Evolutionary conservation across 2,113 vertebrate species (phyloP), one percentile per base, ranked within the genome.

Genomic region (Picathartes gymnocephalus): DNA sequence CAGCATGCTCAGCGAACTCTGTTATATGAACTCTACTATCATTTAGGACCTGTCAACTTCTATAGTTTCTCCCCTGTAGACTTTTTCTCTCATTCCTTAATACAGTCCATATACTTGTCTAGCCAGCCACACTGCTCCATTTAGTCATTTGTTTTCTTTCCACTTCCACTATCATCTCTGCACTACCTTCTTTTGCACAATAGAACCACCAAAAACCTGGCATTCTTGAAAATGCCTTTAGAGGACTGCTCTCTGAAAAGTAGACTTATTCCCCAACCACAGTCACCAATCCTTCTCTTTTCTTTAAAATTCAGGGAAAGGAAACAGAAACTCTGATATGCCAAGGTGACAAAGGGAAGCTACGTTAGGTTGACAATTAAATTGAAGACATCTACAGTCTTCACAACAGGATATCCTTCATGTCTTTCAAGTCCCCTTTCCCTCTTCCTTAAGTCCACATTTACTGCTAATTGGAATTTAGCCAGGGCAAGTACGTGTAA

Each of bases 11-110:
- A 8, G 64, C 94, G 64, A 95, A 88, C 35, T 69, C 35, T 37
- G 0, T 28, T 25, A 37, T 61, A 35, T 48, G 88, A 93, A 91
- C 53, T 95, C 28, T 39, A 78, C 56, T 90, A 94, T 90, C 39
- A 84, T 69, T 92, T 93, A 88, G 57, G 68, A 95, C 82, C 40
- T 88, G 42, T 79, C 89, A 94, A 56, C 10, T 31, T 78, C 79
- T 51, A 14, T 21, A 74, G 53, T 51, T 22, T 90, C 54, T 85
- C 65, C 62, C 61, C 48, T 4, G 3, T 28, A 81, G 56, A 77
- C 15, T 47, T 66, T 90, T 77, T 79, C 74, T 92, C 53, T 89
- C 57, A 39, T 2, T 88, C 68, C 54, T 77, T 70, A 71, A 60
- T 47, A 35, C 6, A 85, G 30, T 78, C 35, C 25, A 35, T 24